Evolutionary conservation across 92 coral and sea anemone genomes (phyloP).

Genomic region (Montipora capitata): DNA sequence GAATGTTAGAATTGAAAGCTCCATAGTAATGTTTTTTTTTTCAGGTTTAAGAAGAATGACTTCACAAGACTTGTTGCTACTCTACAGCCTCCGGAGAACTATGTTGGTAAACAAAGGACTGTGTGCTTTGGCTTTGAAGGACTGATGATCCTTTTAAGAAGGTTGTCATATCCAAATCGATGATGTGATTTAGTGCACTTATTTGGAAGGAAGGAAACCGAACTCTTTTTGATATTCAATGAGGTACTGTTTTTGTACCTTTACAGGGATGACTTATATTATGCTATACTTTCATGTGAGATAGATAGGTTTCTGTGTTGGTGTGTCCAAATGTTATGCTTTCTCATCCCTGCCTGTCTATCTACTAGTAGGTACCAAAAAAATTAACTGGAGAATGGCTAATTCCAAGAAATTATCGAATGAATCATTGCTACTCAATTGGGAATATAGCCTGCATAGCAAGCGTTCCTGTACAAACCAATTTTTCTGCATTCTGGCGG

Average conservation of each 20-base stretch:
- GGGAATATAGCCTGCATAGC: background rate
- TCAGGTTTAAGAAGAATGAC: no score
- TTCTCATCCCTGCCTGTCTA: background rate
- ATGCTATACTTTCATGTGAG: background rate
- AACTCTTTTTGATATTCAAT: conserved; percentile 17
- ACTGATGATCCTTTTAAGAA: conserved; percentile 14
- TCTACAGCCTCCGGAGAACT: conserved; percentile 26
- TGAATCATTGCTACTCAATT: background rate
- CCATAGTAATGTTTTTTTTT: no score
- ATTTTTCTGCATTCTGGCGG: background rate
- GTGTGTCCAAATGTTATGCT: background rate
- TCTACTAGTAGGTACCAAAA: background rate
- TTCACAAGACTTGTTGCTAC: conserved; percentile 21
- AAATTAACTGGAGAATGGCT: background rate
- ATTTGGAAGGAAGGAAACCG: conserved; percentile 14
- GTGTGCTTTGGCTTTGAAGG: conserved; percentile 33
- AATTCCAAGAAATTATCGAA: background rate
- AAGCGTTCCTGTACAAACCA: background rate
- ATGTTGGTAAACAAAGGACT: conserved; percentile 14
- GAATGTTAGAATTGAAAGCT: no score
- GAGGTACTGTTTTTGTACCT: conserved; percentile 10
- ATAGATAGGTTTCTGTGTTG: background rate
- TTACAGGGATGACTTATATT: background rate
- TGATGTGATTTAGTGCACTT: conserved; percentile 11
- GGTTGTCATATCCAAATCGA: background rate